A percentile compares a stretch with the other conserved stretches of the same genome.
Conservation (phyloP, 2,888 invertebrate species). For the Phania funesta region DNA sequence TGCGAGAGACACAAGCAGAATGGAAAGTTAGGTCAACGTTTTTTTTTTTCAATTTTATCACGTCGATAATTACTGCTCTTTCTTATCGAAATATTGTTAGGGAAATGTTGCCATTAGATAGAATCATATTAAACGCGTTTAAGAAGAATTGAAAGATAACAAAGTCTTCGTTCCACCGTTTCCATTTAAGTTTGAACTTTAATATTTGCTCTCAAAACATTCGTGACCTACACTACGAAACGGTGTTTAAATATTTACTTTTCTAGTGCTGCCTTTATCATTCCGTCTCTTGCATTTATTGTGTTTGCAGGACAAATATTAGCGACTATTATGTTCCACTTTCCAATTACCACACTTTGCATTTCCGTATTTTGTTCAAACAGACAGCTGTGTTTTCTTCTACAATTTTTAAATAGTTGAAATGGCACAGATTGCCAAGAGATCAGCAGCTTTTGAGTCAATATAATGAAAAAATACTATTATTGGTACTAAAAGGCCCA, state of each 20-base stretch:
- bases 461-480: neutral
- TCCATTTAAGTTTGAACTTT: no score
- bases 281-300: conserved; percentile 3
- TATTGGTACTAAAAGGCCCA: neutral
- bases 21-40: no score
- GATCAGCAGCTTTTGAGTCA: neutral
- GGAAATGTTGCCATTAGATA: no score
- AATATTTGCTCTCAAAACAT: neutral
- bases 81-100: no score
- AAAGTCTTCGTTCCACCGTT: no score
- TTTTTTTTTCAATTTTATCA: no score
- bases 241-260: neutral
- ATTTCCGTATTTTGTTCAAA: conserved; percentile 40
- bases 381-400: conserved; percentile 33
- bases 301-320: conserved; percentile 49
- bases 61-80: no score
- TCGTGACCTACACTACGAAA: neutral
- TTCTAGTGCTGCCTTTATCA: neutral
- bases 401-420: neutral
- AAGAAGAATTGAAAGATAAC: no score
- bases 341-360: conserved; percentile 56
- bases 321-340: conserved; percentile 50
- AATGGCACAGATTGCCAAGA: conserved; percentile 11
- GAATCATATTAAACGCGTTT: no score
- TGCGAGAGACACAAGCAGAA: no score